Evolutionary conservation across 2,888 invertebrate species (phyloP).

Genomic region (Oligia fasciuncula): DNA sequence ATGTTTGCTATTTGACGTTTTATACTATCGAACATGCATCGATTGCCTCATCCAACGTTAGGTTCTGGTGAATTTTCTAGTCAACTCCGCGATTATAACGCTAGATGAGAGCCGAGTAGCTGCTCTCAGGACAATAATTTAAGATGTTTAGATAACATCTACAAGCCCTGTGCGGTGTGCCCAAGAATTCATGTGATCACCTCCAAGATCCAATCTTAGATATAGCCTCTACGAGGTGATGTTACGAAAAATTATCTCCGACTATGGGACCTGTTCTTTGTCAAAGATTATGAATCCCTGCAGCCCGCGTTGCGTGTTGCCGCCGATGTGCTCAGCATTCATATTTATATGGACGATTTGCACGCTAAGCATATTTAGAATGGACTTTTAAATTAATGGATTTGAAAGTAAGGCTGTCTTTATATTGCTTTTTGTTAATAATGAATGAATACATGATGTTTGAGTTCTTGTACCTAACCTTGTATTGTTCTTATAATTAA

Average conservation of each 20-base stretch:
- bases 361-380: slow-evolving; percentile 63
- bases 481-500: slow-evolving; percentile 49
- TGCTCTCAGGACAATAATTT: slow-evolving; percentile 86
- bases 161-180: slow-evolving; percentile 86
- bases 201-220: slow-evolving; percentile 87
- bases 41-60: slow-evolving; percentile 77
- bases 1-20: slow-evolving; percentile 46
- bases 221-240: slow-evolving; percentile 84
- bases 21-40: slow-evolving; percentile 39
- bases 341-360: slow-evolving; percentile 69
- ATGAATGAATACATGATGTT: slow-evolving; percentile 22
- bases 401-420: slow-evolving; percentile 58
- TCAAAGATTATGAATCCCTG: slow-evolving; percentile 82
- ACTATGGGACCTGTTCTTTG: slow-evolving; percentile 79
- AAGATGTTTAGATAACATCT: slow-evolving; percentile 89
- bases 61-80: slow-evolving; percentile 71
- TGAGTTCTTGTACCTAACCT: slow-evolving; percentile 18
- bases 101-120: slow-evolving; percentile 84
- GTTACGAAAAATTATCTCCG: slow-evolving; percentile 86
- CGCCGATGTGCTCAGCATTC: slow-evolving; percentile 71
- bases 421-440: slow-evolving; percentile 34
- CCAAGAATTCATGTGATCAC: slow-evolving; percentile 89
- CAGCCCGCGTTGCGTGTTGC: slow-evolving; percentile 67
- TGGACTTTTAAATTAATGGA: slow-evolving; percentile 56
- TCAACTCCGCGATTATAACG: slow-evolving; percentile 77